These are phyloP conservation scores for Parnassius orleans DNA, from an alignment of 2,888 invertebrate genomes.

Conservation along the genomic window DNA sequence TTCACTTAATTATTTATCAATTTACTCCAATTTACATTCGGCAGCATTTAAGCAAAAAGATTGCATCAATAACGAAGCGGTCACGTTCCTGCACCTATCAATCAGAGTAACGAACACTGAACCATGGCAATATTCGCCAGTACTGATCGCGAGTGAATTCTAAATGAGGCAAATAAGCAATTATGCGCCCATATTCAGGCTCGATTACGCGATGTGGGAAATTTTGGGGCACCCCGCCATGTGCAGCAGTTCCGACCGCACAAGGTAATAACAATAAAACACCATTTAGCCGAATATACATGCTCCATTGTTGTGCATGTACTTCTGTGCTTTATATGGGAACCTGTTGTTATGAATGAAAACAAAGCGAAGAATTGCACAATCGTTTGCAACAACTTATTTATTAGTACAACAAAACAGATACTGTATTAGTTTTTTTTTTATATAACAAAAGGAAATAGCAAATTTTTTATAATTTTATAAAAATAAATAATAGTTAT, in stretches of 20 bases:
- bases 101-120: slow-evolving; percentile 10
- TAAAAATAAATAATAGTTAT: no score
- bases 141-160: slow-evolving; percentile 59
- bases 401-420: no score
- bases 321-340: background rate
- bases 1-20: no score
- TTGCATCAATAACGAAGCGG: background rate
- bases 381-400: no score
- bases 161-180: slow-evolving; percentile 78
- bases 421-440: no score
- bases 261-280: slow-evolving; percentile 19
- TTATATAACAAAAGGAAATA: no score
- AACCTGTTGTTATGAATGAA: background rate
- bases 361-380: background rate
- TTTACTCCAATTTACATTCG: no score
- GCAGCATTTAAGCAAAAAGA: background rate
- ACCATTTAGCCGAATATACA: background rate
- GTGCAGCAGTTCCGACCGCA: slow-evolving; percentile 28
- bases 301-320: slow-evolving; percentile 6
- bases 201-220: slow-evolving; percentile 64
- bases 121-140: slow-evolving; percentile 36
- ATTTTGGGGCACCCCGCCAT: slow-evolving; percentile 55
- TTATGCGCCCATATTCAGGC: slow-evolving; percentile 67
- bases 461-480: no score
- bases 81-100: background rate